phyloP scores from a whole-genome alignment of 1,140 invertebrate genomes.

The Procambarus virginalis region DNA sequence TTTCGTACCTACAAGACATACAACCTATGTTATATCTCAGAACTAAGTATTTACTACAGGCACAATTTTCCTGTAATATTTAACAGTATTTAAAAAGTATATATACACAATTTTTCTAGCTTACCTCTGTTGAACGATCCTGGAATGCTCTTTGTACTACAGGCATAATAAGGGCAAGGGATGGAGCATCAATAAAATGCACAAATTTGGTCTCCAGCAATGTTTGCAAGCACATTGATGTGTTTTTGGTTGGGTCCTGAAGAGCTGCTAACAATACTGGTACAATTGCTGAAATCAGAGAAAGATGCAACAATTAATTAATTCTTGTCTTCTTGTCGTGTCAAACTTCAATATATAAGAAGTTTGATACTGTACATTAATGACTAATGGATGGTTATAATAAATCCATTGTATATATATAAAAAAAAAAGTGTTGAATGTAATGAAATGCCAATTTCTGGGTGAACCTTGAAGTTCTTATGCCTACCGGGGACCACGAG shows the following conservation, averaged over 20 bases:
- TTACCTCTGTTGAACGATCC: constrained; percentile 78
- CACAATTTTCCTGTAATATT: background rate
- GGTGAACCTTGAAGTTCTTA: no score
- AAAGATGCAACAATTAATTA: background rate
- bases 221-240: constrained; percentile 91
- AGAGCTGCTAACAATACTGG: constrained; percentile 93
- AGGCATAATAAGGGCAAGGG: constrained; percentile 98
- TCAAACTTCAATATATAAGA: background rate
- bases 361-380: no score
- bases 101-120: background rate
- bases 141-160: constrained; percentile 97
- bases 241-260: constrained; percentile 97
- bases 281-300: constrained; percentile 83
- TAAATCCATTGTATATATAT: no score
- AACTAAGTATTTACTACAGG: background rate
- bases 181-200: constrained; percentile 99
- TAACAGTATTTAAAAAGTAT: background rate
- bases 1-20: constrained; percentile 73
- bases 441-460: no score
- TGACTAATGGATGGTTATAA: no score
- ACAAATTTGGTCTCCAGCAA: constrained; percentile 98
- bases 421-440: no score
- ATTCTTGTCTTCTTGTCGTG: no score
- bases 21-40: no score
- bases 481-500: no score